Conservation (phyloP, 2,888 invertebrate genomes). For the Athalia cordata region DNA sequence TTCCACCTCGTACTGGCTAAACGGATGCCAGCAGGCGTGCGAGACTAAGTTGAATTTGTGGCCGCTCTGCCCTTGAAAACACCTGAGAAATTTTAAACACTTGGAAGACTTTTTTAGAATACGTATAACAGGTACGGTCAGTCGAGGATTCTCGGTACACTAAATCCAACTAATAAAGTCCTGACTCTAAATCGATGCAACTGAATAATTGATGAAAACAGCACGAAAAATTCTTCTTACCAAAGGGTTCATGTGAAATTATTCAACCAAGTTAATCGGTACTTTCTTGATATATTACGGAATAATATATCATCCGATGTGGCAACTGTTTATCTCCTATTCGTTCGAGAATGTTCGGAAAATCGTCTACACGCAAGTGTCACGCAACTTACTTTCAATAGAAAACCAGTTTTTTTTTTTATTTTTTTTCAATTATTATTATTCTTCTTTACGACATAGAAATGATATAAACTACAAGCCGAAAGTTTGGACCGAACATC, state of each 20-base stretch:
- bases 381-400: slow-evolving; percentile 25
- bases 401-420: slow-evolving; percentile 14
- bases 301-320: background rate
- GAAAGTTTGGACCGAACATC: too few species aligned
- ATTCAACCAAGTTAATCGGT: background rate
- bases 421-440: too few species aligned
- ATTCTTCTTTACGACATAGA: background rate
- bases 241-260: background rate
- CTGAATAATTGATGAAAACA: background rate
- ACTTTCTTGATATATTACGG: background rate
- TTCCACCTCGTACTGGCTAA: background rate
- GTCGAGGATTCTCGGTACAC: background rate
- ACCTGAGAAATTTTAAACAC: background rate
- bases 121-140: background rate
- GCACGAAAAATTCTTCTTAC: background rate
- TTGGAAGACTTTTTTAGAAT: slow-evolving; percentile 1
- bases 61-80: background rate
- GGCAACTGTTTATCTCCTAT: background rate
- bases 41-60: background rate
- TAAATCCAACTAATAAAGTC: background rate
- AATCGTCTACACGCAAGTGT: background rate
- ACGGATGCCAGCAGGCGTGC: background rate
- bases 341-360: background rate
- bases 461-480: background rate
- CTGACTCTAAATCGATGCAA: background rate